A percentile compares a stretch with the other conserved stretches of the same genome.
Evolutionary conservation across 2,888 invertebrate species (phyloP).

Genomic region (Ptychoptera albimana): DNA sequence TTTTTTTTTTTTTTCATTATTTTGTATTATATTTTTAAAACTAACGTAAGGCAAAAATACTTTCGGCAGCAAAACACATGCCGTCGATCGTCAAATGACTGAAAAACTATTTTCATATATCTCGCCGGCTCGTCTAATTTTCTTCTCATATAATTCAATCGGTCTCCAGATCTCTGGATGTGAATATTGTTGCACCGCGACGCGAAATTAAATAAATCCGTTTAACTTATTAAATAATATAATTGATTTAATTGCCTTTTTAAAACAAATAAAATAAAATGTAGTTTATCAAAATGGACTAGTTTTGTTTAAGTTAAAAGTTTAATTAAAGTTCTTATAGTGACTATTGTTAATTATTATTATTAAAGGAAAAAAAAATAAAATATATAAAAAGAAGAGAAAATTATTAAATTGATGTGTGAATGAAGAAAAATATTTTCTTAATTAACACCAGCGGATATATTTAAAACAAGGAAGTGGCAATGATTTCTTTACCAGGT

Average conservation of each 20-base stretch:
- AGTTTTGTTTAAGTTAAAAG: neutral
- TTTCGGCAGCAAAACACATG: neutral
- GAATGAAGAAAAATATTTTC: neutral
- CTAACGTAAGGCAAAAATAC: neutral
- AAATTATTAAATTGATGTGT: neutral
- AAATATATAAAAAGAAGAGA: neutral
- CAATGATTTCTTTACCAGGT: neutral
- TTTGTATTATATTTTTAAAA: neutral
- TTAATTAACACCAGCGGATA: neutral
- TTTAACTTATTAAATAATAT: neutral
- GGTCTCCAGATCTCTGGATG: neutral
- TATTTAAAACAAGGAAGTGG: neutral
- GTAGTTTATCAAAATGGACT: neutral
- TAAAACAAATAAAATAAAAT: neutral
- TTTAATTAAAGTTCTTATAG: neutral
- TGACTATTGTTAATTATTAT: neutral
- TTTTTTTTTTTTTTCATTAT: no score
- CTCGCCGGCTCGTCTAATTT: neutral
- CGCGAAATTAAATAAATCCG: neutral
- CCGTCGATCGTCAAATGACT: neutral
- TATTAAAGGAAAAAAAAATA: neutral
- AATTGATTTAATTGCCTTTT: neutral
- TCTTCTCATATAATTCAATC: neutral
- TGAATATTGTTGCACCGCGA: neutral
- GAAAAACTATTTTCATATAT: neutral